These are phyloP conservation scores for Coturnix japonica DNA, from an alignment of 2,113 vertebrate genomes.

Conservation along the genomic window DNA sequence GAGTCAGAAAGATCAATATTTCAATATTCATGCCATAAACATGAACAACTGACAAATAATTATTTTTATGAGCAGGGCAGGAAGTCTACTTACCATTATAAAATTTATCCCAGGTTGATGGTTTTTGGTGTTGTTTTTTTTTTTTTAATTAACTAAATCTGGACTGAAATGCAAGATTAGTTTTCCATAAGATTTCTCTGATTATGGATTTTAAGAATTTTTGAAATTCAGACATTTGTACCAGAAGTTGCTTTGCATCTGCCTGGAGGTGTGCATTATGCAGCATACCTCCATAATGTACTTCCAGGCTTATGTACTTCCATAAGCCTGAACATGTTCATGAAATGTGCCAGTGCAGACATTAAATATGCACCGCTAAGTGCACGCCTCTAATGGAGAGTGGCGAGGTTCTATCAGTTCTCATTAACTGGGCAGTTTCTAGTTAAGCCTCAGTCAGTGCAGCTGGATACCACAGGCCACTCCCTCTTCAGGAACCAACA, in stretches of 20 bases:
- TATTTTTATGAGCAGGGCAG: neutral
- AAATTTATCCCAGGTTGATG: neutral
- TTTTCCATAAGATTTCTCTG: neutral
- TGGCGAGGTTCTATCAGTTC: neutral
- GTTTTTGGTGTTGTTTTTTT: neutral
- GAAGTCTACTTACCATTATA: neutral
- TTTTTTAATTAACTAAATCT: neutral
- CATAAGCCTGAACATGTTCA: fast-evolving
- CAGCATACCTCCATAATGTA: too few species aligned
- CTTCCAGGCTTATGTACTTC: neutral
- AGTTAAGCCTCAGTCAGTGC: neutral
- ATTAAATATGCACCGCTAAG: neutral
- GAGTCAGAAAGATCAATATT: neutral
- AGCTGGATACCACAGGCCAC: neutral
- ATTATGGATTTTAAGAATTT: neutral
- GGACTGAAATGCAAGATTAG: neutral
- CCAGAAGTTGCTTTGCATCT: neutral
- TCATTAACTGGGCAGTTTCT: neutral
- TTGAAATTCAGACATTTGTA: neutral
- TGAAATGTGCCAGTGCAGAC: neutral
- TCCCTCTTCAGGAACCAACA: neutral
- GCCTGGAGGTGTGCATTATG: neutral
- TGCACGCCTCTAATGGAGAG: neutral
- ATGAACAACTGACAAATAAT: neutral
- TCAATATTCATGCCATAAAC: neutral